Evolutionary conservation across 2,888 invertebrate species (phyloP), one percentile per base, ranked within the genome.

Genomic region (Parascotia fuliginaria): DNA sequence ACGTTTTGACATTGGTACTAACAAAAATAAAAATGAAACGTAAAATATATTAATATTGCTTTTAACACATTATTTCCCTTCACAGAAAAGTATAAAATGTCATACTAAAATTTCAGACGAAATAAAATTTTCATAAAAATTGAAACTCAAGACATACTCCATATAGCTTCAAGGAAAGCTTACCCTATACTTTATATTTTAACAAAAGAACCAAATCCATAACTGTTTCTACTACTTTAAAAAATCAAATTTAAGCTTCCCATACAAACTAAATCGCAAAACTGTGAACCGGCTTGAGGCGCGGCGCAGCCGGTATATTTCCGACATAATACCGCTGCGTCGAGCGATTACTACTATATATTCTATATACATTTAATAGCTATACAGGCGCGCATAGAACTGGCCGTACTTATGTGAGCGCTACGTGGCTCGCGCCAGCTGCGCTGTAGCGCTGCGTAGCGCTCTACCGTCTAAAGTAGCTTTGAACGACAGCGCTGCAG

Each of bases 271-370:
- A 92, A 92, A 91, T 91, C 76, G 77, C 73, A 69, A 86, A 90
- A 85, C 79, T 70, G 85, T 85, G 78, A 82, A 86, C 75, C 88
- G 90, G 91, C 90, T 83, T 82, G 83, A 87, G 87, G 83, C 91
- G 88, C 85, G 83, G 81, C 78, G 82, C 90, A 81, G 82, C 89
- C 91, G 89, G 91, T 92, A 92, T 92, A 92, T 92, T 92, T 92
- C 92, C 92, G 91, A 92, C 92, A 92, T 92, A 92, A 92, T 92
- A 92, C 92, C 92, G 92, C 92, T 92, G 92, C 92, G 92, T 92
- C 92, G 92, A 92, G 92, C 92, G 92, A 92, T 92, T 92, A 92
- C 92, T 92, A 92, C 92, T 92, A 92, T 92, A 92, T 92, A 92
- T 92, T 92, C 92, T 91, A 92, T 92, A 92, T 92, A 92, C 92